Percentiles rank a stretch among this genome's conserved stretches.
phyloP scores from a whole-genome alignment of 2,888 invertebrate genomes.

The Neuroscelio doddi region DNA sequence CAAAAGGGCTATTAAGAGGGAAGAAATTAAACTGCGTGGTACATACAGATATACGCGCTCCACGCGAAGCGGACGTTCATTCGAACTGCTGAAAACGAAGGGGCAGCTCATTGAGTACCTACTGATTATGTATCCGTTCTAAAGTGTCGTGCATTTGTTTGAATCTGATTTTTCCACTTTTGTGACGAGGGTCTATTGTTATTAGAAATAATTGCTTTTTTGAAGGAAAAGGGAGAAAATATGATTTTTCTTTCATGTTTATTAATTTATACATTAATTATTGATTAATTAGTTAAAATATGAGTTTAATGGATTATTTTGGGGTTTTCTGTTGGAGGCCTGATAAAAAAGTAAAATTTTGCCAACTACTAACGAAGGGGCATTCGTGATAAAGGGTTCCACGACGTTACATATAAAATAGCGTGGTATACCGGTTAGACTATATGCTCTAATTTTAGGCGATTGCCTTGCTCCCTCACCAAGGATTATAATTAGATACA shows the following conservation, averaged over 20 bases:
- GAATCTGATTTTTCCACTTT: slow-evolving; percentile 12
- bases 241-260: too few relatives aligned
- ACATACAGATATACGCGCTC: slow-evolving; percentile 44
- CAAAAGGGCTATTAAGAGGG: slow-evolving; percentile 55
- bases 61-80: slow-evolving; percentile 30
- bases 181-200: slow-evolving; percentile 8
- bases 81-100: slow-evolving; percentile 21
- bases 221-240: too few relatives aligned
- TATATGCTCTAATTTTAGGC: slow-evolving; percentile 71
- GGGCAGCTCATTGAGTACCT: slow-evolving; percentile 38
- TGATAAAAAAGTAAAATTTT: too few relatives aligned
- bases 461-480: slow-evolving; percentile 71
- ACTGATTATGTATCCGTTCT: slow-evolving; percentile 39
- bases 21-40: slow-evolving; percentile 50
- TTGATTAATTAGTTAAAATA: too few relatives aligned
- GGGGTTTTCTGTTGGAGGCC: too few relatives aligned
- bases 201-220: too few relatives aligned
- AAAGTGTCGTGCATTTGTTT: slow-evolving; percentile 14
- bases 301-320: too few relatives aligned
- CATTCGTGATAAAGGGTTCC: slow-evolving; percentile 47
- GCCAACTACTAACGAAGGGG: slow-evolving; percentile 20
- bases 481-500: slow-evolving; percentile 71
- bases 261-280: too few relatives aligned
- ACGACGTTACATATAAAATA: slow-evolving; percentile 60
- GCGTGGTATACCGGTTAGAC: slow-evolving; percentile 62